Evolutionary conservation across 2,888 invertebrate species (phyloP), one percentile per base, ranked within the genome.

Genomic region (Hemaris fuciformis): DNA sequence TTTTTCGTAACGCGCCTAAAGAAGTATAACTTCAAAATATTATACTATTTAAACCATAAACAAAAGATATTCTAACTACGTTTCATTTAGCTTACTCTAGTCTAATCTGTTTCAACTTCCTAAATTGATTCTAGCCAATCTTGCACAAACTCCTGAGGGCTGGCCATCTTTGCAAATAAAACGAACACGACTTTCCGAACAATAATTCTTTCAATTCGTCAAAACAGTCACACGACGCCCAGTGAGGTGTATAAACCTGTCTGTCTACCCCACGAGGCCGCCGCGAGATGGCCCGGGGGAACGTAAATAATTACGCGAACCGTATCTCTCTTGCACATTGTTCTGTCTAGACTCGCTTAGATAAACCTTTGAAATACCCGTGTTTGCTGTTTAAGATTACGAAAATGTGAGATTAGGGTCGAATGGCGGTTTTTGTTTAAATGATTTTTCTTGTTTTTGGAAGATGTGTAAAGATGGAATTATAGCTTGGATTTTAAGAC

Each of bases 201-300:
- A 31, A 53, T 53, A 53, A 53, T 53, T 53, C 53, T 53, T 53
- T 53, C 53, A 18, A 53, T 53, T 53, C 53, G 31, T 53, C 53
- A 45, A 23, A 45, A 23, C 23, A 18, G 18, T 53, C 53, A 31
- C 53, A 38, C n/a, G 38, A 10, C 53, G 18, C 27, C 18, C 31
- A 53, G 31, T 27, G 53, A 18, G 27, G 27, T 27, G 53, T 23
- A 46, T n/a, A 34, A 46, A 22, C n/a, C 8, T 31, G 53, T 23
- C 48, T 60, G 60, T 60, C 60, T 23, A 22, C 57, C 23, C 41
- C 57, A 57, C 57, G n/a, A n/a, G n/a, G 57, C 20, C 59, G n/a
- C 31, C 38, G 31, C 48, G 60, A 48, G 46, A 38, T 48, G 23
- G 38, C 60, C 59, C 15, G 48, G 25, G 60, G 60, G 25, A 7